Evolutionary conservation across 2,888 invertebrate species (phyloP), one percentile per base, ranked within the genome.

Genomic region (Sipha maydis): DNA sequence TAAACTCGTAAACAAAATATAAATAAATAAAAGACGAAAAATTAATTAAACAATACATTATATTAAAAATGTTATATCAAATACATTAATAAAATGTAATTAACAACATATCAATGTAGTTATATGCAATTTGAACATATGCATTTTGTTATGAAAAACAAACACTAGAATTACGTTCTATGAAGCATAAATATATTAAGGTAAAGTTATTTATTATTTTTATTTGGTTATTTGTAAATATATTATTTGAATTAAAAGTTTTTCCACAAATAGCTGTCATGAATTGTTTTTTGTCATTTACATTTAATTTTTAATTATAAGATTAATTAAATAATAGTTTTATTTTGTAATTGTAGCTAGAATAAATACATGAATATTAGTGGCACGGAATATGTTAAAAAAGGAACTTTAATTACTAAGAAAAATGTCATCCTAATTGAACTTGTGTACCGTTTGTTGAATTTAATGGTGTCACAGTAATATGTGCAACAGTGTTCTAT

Each of bases 1-100:
- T 76, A 48, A 88, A 79, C 41, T 56, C 48, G 34, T 82, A 82
- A 88, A 82, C 73, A 88, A 88, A 88, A 88, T 82, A 80, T 75
- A 88, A 54, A 79, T 86, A 86, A 85, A 85, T 85, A 85, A 85
- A 69, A 78, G 34, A 38, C 28, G 79, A 19, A 75, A 61, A 61
- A 76, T 61, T 61, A 76, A 83, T 38, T 75, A 84, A 84, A 77
- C 25, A 77, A 77, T 83, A 56, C 38, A 83, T 83, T 56, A 54
- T 56, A 34, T 38, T 75, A n/a, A 75, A 38, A 80, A 67, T 28
- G n/a, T 56, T 76, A 28, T 11, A 38, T 9, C 21, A 41, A 61
- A 11, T 84, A 61, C 75, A 38, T 75, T 76, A 76, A 76, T 48
- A 77, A 41, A 77, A 85, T 61, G 28, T 69, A 69, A 67, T 77